Conservation (phyloP, 2,888 invertebrate species). For the Lydus trimaculatus region DNA sequence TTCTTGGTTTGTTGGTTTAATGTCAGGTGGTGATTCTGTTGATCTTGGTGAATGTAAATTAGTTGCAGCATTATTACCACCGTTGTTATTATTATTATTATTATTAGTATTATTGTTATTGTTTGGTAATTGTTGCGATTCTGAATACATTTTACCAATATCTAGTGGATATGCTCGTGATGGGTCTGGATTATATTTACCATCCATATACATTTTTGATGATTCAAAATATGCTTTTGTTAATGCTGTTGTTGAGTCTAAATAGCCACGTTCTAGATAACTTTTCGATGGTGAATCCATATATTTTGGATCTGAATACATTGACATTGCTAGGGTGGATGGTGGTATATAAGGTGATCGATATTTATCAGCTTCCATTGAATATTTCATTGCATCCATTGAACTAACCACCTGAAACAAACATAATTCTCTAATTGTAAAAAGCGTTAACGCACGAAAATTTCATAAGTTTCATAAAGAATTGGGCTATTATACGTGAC, state of each 20-base stretch:
- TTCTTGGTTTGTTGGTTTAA: constrained; percentile 49
- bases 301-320: constrained; percentile 77
- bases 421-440: constrained; percentile 8
- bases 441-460: background rate
- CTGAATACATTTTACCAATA: constrained; percentile 71
- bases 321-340: constrained; percentile 69
- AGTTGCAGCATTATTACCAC: constrained; percentile 30
- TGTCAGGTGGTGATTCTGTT: constrained; percentile 64
- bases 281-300: constrained; percentile 66
- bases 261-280: constrained; percentile 70
- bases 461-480: background rate
- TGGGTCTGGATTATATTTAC: constrained; percentile 57
- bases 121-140: constrained; percentile 64
- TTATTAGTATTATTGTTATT: constrained; percentile 44
- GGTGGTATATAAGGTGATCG: constrained; percentile 73
- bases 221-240: constrained; percentile 76
- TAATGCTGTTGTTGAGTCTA: constrained; percentile 71
- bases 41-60: constrained; percentile 60
- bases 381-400: constrained; percentile 82
- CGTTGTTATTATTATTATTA: background rate
- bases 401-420: constrained; percentile 74
- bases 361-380: constrained; percentile 80
- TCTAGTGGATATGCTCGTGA: constrained; percentile 66
- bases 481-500: background rate
- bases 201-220: constrained; percentile 77